A percentile compares a stretch with the other conserved stretches of the same genome.
Evolutionary conservation across 2,797 vertebrate species (phyloP).

Genomic region (Chaetophractus vellerosus): DNA sequence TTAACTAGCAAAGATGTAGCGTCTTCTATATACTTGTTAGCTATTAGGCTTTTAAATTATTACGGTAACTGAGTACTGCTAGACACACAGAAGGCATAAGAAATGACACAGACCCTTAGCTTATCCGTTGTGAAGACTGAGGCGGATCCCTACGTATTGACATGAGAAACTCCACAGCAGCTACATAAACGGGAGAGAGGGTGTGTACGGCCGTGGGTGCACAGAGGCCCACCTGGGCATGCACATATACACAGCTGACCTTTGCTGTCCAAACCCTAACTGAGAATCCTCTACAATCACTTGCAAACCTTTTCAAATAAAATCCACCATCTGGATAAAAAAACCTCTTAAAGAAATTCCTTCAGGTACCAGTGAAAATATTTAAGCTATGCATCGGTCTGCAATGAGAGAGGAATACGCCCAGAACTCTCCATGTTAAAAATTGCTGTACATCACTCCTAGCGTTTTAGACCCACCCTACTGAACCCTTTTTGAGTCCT

Average conservation of each 20-base stretch:
- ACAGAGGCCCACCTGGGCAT: fast-evolving
- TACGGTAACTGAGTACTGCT: background rate
- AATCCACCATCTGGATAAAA: background rate
- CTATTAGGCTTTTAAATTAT: background rate
- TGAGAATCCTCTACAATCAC: background rate
- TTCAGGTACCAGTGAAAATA: fast-evolving
- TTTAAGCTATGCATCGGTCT: fast-evolving
- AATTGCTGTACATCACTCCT: fast-evolving
- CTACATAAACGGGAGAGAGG: background rate
- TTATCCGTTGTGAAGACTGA: background rate
- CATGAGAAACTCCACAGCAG: background rate
- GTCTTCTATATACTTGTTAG: background rate
- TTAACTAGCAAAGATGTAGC: background rate
- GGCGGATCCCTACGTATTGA: background rate
- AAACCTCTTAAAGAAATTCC: fast-evolving
- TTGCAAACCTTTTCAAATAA: background rate
- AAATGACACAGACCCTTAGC: background rate
- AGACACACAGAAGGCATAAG: background rate
- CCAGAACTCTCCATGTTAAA: fast-evolving
- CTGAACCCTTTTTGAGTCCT: background rate
- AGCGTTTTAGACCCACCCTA: background rate
- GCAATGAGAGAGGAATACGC: fast-evolving
- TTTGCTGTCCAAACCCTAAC: background rate
- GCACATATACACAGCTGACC: background rate
- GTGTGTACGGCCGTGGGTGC: too few species aligned